Percentiles rank a stretch among this genome's conserved stretches.
phyloP scores from a whole-genome alignment of 1,140 invertebrate genomes.

The Heliconius melpomene region DNA sequence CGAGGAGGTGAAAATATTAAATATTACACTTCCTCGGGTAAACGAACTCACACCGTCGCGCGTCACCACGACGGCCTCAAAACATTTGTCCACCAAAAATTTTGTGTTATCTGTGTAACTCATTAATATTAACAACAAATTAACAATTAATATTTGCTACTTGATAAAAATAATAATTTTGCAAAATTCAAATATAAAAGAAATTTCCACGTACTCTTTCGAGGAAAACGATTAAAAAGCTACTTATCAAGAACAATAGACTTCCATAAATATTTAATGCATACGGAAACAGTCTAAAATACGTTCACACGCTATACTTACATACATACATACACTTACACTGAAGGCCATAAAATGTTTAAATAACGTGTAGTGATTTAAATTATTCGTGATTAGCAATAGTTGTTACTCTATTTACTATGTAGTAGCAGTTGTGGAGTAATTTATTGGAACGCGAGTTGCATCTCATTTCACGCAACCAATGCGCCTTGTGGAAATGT shows the following conservation, averaged over 20 bases:
- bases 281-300: background rate
- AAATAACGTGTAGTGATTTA: conserved; percentile 20
- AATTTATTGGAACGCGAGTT: conserved; percentile 17
- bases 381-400: conserved; percentile 25
- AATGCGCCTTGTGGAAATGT: background rate
- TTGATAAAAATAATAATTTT: no score
- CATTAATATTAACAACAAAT: no score
- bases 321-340: background rate
- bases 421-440: background rate
- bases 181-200: no score
- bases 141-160: no score
- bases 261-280: background rate
- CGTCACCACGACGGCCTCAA: no score
- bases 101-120: no score
- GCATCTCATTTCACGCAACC: conserved; percentile 22
- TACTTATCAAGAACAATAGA: background rate
- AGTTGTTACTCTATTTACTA: conserved; percentile 16
- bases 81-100: no score
- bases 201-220: background rate
- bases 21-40: no score
- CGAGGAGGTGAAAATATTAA: no score
- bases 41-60: no score
- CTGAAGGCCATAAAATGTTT: conserved; percentile 1
- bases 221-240: background rate
- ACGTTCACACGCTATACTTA: background rate